These are phyloP conservation scores for Lycodopsis pacificus DNA, from an alignment of 2,797 vertebrate species.

Conservation along the genomic window DNA sequence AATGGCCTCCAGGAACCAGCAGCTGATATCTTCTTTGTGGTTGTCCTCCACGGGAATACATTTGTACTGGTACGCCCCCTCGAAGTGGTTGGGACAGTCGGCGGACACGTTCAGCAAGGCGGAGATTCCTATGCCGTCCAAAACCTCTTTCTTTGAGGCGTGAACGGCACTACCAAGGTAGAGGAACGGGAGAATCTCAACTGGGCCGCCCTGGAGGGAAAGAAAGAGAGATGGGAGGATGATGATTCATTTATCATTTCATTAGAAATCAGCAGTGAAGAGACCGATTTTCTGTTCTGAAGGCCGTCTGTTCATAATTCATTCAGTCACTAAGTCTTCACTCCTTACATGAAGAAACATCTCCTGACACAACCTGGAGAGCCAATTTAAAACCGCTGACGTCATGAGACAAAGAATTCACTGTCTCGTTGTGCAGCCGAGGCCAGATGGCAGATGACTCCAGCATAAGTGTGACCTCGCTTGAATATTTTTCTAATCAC, in stretches of 20 bases:
- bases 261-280: conserved; percentile 12
- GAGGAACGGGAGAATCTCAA: conserved; percentile 89
- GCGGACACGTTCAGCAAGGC: conserved; percentile 88
- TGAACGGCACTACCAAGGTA: conserved; percentile 88
- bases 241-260: conserved; percentile 16
- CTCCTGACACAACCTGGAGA: conserved; percentile 13
- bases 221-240: conserved; percentile 21
- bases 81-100: conserved; percentile 89
- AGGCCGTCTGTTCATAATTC: conserved; percentile 3
- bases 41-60: conserved; percentile 91
- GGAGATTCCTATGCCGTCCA: conserved; percentile 86
- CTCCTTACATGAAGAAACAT: not conserved
- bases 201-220: conserved; percentile 81
- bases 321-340: not conserved
- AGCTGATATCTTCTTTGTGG: conserved; percentile 89
- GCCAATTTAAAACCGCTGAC: conserved; percentile 17
- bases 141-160: conserved; percentile 86
- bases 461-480: conserved; percentile 30
- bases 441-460: conserved; percentile 44
- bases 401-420: conserved; percentile 36
- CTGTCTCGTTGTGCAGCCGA: conserved; percentile 29
- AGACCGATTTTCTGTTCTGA: not conserved
- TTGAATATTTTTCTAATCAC: conserved; percentile 52
- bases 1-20: conserved; percentile 89
- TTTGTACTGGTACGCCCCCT: conserved; percentile 87